These are phyloP conservation scores for Antidorcas marsupialis DNA, from an alignment of 2,113 vertebrate species.

Conservation along the genomic window DNA sequence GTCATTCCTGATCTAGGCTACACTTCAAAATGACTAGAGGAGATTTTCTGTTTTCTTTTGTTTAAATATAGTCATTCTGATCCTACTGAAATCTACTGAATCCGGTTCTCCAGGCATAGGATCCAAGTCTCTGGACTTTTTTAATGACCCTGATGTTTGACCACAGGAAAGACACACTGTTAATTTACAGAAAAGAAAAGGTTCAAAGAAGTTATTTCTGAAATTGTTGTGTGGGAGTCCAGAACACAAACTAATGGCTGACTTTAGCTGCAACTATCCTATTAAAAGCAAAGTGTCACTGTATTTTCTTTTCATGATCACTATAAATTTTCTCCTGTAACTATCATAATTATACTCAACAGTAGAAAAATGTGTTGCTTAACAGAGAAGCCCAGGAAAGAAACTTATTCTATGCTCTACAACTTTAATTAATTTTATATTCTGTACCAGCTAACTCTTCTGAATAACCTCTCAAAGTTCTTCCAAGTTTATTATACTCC, in stretches of 20 bases:
- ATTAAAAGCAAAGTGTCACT: neutral
- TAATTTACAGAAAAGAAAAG: neutral
- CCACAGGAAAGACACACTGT: neutral
- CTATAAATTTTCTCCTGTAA: neutral
- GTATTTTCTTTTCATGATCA: neutral
- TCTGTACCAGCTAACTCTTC: neutral
- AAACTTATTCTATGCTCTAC: neutral
- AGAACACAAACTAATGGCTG: neutral
- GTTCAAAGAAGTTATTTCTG: neutral
- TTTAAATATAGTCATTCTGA: neutral
- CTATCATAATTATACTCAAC: neutral
- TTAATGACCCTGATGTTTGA: neutral
- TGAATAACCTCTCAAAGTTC: neutral
- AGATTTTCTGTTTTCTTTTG: neutral
- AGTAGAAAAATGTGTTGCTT: neutral
- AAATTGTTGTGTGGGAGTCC: neutral
- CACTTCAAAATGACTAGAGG: neutral
- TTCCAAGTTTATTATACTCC: neutral
- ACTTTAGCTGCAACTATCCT: neutral
- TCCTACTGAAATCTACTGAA: neutral
- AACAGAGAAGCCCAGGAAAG: neutral
- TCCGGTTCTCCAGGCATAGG: neutral
- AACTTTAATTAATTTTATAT: neutral
- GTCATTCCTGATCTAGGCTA: neutral
- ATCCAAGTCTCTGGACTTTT: neutral